These are phyloP conservation scores for Carterocephalus palaemon DNA, from an alignment of 2,888 invertebrate genomes.

Conservation along the genomic window DNA sequence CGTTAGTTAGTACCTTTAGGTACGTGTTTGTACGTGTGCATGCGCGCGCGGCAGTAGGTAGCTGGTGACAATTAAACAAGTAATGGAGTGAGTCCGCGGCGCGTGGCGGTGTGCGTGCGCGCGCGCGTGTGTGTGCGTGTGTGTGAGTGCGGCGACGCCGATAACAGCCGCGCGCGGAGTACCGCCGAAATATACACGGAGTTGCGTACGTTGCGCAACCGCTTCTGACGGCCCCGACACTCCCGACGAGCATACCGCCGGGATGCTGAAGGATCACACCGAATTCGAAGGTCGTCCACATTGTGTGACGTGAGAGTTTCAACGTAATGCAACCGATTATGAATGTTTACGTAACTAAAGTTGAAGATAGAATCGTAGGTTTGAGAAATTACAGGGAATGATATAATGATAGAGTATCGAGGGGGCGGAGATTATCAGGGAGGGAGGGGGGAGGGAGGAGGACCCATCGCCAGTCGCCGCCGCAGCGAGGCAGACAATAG, in stretches of 20 bases:
- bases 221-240: too few relatives aligned
- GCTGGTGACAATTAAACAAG: constrained; percentile 13
- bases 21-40: neutral
- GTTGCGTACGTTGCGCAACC: constrained; percentile 7
- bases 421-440: too few relatives aligned
- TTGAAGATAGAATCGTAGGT: too few relatives aligned
- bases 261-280: neutral
- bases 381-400: too few relatives aligned
- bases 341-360: too few relatives aligned
- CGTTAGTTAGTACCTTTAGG: neutral
- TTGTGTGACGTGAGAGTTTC: too few relatives aligned
- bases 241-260: neutral
- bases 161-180: constrained; percentile 11
- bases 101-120: neutral
- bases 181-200: constrained; percentile 14
- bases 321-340: too few relatives aligned
- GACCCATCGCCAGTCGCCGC: too few relatives aligned
- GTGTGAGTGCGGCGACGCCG: constrained; percentile 13
- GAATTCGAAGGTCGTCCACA: too few relatives aligned
- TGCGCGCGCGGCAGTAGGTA: neutral
- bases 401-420: too few relatives aligned
- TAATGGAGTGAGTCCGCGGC: neutral
- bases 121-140: constrained; percentile 1
- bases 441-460: too few relatives aligned
- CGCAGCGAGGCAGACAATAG: too few relatives aligned